Conservation (phyloP, 2,888 invertebrate genomes). For the Agrotis puta region DNA sequence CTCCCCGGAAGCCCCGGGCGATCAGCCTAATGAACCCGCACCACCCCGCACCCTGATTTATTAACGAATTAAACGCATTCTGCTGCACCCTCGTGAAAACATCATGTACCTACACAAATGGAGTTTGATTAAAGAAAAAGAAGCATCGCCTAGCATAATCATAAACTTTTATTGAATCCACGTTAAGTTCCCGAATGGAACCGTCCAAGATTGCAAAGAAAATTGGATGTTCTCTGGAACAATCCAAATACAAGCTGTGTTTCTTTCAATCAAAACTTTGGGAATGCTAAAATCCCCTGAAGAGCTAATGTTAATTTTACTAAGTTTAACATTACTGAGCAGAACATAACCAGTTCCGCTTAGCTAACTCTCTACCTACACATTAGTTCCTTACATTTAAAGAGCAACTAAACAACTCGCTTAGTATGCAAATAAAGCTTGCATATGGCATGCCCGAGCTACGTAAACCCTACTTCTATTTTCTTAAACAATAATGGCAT, state of each 20-base stretch:
- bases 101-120: slow-evolving; percentile 61
- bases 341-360: slow-evolving; percentile 75
- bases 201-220: slow-evolving; percentile 33
- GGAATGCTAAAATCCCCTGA: slow-evolving; percentile 33
- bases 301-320: slow-evolving; percentile 66
- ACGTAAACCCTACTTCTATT: slow-evolving; percentile 71
- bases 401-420: slow-evolving; percentile 78
- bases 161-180: slow-evolving; percentile 50
- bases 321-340: slow-evolving; percentile 69
- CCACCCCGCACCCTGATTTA: slow-evolving; percentile 90
- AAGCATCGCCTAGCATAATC: slow-evolving; percentile 35
- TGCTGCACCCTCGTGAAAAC: slow-evolving; percentile 86
- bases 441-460: slow-evolving; percentile 71
- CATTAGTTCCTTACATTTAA: slow-evolving; percentile 79
- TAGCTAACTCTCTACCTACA: slow-evolving; percentile 75
- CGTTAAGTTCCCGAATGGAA: slow-evolving; percentile 40
- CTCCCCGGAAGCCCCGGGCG: slow-evolving; percentile 89
- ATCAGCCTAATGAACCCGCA: slow-evolving; percentile 89
- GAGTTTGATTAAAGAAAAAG: slow-evolving; percentile 52
- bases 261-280: slow-evolving; percentile 51
- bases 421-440: slow-evolving; percentile 81
- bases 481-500: slow-evolving; percentile 63
- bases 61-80: slow-evolving; percentile 91
- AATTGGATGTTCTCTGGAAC: slow-evolving; percentile 40
- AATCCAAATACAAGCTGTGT: slow-evolving; percentile 41